Conservation (phyloP, 1,140 invertebrate species). For the Papilio machaon region DNA sequence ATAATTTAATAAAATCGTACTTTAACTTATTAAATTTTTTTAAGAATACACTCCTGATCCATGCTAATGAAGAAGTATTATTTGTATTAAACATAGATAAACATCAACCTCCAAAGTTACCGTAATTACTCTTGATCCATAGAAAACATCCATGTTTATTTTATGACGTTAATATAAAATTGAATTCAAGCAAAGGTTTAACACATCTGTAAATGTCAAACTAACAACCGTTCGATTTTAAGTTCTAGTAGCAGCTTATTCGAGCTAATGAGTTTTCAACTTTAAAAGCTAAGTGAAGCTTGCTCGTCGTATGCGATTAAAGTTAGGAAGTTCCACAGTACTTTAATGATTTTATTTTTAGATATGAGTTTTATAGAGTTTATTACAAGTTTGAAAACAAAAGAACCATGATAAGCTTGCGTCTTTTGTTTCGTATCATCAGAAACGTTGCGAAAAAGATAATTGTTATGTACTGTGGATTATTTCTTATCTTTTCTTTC, state of each 20-base stretch:
- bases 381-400: background rate
- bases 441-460: no score
- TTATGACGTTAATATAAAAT: background rate
- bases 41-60: no score
- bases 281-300: background rate
- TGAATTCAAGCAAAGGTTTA: background rate
- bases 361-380: background rate
- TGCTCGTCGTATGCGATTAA: background rate
- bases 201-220: conserved; percentile 5
- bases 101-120: no score
- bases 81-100: no score
- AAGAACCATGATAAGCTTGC: background rate
- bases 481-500: background rate
- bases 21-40: no score
- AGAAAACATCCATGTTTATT: background rate
- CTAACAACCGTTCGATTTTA: background rate
- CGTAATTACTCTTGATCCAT: no score
- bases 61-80: no score
- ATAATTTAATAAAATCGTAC: no score
- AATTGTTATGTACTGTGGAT: no score
- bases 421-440: background rate
- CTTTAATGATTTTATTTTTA: background rate
- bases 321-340: background rate
- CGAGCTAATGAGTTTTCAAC: conserved; percentile 12
- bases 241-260: background rate